phyloP scores from a whole-genome alignment of 1,140 invertebrate species.

The Drosophila yakuba region DNA sequence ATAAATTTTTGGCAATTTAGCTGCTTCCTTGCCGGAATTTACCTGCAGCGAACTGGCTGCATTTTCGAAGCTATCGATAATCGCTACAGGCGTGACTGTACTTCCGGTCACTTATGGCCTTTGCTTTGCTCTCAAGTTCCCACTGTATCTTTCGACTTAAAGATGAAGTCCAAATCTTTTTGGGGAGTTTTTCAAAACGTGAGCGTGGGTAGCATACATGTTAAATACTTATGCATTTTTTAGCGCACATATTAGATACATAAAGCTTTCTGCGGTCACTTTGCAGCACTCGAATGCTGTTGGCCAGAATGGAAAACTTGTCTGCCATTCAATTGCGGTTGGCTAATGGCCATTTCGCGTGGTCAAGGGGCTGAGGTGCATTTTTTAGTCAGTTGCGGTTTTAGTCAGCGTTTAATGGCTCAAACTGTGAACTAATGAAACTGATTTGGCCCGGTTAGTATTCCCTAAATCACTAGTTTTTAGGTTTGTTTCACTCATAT shows the following conservation, averaged over 20 bases:
- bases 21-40: constrained; percentile 4
- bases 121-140: neutral
- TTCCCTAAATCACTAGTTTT: neutral
- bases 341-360: constrained; percentile 2
- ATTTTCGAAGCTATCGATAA: neutral
- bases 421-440: neutral
- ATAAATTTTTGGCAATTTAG: constrained; percentile 61
- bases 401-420: neutral
- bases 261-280: constrained; percentile 52
- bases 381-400: neutral
- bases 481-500: neutral
- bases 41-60: neutral
- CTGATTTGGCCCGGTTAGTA: neutral
- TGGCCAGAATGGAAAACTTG: constrained; percentile 52
- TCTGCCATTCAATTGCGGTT: constrained; percentile 37
- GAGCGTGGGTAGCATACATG: too few species aligned
- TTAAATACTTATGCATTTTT: too few species aligned
- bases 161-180: too few species aligned
- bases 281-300: constrained; percentile 58
- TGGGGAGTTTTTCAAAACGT: too few species aligned
- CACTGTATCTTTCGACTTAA: too few species aligned
- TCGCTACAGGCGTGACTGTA: neutral
- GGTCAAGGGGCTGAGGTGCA: neutral
- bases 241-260: too few species aligned
- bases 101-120: neutral